Evolutionary conservation across 2,797 vertebrate species (phyloP).

Genomic region (Melanotaenia trifasciata): DNA sequence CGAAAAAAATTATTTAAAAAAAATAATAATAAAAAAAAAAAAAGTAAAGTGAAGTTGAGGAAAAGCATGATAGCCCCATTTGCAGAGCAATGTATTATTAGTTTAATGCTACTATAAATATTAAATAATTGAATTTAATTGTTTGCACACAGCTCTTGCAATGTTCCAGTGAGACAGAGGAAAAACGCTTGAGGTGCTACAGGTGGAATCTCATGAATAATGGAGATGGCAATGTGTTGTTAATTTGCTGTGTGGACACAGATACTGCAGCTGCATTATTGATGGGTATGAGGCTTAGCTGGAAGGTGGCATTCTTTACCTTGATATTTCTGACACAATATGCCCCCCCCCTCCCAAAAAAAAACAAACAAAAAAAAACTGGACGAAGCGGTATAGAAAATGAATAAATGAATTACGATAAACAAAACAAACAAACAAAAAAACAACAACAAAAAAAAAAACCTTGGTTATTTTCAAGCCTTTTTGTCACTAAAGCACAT

Average conservation of each 20-base stretch:
- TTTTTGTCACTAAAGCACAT: background rate
- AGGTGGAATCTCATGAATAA: conserved; percentile 80
- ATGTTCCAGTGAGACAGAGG: conserved; percentile 43
- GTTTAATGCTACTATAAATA: conserved; percentile 1
- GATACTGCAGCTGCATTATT: conserved; percentile 81
- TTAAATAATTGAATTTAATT: conserved; percentile 24
- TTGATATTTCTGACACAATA: conserved; percentile 70
- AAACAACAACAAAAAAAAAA: conserved; percentile 24
- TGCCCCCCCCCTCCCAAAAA: background rate
- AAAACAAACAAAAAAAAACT: conserved; percentile 28
- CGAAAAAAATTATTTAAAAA: too few relatives aligned
- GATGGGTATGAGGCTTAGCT: conserved; percentile 62
- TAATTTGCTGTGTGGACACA: conserved; percentile 77
- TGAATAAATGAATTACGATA: background rate
- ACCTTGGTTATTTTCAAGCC: background rate
- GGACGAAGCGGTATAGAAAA: too few relatives aligned
- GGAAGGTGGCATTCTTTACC: conserved; percentile 56
- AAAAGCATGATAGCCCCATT: background rate
- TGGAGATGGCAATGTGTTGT: conserved; percentile 70
- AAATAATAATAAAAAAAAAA: too few relatives aligned
- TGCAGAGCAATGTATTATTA: conserved; percentile 5
- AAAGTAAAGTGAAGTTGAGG: background rate
- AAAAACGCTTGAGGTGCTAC: conserved; percentile 59
- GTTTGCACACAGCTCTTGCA: conserved; percentile 8
- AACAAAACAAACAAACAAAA: conserved; percentile 3